A percentile compares a stretch with the other conserved stretches of the same genome.
Evolutionary conservation across 1,140 invertebrate genomes (phyloP).

Genomic region (Magallana gigas): DNA sequence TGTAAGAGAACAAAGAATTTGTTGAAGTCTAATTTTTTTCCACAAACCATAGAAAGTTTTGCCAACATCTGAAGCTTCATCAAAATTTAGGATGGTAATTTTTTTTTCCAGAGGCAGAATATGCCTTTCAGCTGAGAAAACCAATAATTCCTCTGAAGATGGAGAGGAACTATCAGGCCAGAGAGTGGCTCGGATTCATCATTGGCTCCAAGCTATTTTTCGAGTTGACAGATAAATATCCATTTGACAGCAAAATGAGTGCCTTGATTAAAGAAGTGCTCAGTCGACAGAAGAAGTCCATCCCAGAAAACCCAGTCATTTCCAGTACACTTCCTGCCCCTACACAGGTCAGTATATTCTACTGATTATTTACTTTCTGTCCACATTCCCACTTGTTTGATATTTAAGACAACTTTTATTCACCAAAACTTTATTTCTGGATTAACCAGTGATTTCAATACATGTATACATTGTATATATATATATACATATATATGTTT

Average conservation of each 20-base stretch:
- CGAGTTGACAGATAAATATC: slow-evolving; percentile 72
- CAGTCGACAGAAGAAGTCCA: neutral
- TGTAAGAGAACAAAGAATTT: too few species aligned
- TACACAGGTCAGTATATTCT: neutral
- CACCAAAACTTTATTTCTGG: too few species aligned
- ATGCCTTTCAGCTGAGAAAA: slow-evolving; percentile 71
- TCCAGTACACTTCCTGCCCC: neutral
- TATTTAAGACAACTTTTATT: too few species aligned
- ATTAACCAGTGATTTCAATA: too few species aligned
- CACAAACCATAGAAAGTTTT: too few species aligned
- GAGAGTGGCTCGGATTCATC: slow-evolving; percentile 76
- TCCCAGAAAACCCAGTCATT: slow-evolving; percentile 34
- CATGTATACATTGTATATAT: too few species aligned
- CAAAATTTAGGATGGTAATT: too few species aligned
- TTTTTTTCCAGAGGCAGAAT: slow-evolving; percentile 73
- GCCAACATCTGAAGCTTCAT: too few species aligned
- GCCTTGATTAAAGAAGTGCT: slow-evolving; percentile 61
- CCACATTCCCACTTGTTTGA: too few species aligned
- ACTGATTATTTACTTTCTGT: too few species aligned
- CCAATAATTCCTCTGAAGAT: slow-evolving; percentile 75
- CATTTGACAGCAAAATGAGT: slow-evolving; percentile 63
- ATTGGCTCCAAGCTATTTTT: slow-evolving; percentile 73
- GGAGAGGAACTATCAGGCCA: slow-evolving; percentile 68
- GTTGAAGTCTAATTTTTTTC: too few species aligned
- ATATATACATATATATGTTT: too few species aligned